Conservation (phyloP, 2,797 vertebrate genomes). For the Scarus forsteni region DNA sequence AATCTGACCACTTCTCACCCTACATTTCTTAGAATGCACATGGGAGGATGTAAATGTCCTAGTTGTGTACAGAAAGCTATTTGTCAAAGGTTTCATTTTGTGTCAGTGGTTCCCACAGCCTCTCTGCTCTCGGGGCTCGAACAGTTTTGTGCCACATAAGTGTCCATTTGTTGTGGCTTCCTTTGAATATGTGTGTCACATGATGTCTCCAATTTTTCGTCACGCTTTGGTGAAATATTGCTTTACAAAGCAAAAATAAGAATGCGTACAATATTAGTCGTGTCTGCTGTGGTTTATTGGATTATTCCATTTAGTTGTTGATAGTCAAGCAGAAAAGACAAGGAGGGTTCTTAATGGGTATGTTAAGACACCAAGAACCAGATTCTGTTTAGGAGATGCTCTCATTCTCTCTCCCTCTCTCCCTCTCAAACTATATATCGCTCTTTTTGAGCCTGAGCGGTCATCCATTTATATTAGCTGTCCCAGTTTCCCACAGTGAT, state of each 20-base stretch:
- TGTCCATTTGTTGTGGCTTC: slow-evolving; percentile 33
- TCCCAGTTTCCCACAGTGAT: slow-evolving; percentile 57
- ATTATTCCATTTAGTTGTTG: slow-evolving; percentile 6
- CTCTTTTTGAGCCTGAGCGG: slow-evolving; percentile 26
- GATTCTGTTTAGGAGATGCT: neutral
- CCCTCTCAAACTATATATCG: neutral
- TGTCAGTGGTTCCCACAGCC: slow-evolving; percentile 22
- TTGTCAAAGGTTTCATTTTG: slow-evolving; percentile 11
- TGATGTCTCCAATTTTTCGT: slow-evolving; percentile 17
- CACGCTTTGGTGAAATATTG: slow-evolving; percentile 17
- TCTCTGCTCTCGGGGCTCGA: slow-evolving; percentile 1
- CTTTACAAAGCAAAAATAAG: slow-evolving; percentile 25
- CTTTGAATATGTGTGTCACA: slow-evolving; percentile 23
- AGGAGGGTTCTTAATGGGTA: neutral
- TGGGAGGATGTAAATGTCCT: neutral
- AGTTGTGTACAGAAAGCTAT: slow-evolving; percentile 27
- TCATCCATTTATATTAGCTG: slow-evolving; percentile 34
- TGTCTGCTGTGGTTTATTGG: slow-evolving; percentile 9
- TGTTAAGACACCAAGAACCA: neutral
- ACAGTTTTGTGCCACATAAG: slow-evolving; percentile 18
- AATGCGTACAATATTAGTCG: neutral
- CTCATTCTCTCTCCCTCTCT: neutral
- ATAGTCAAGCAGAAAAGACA: neutral
- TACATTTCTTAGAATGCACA: neutral
- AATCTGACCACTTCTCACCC: too few relatives aligned